These are phyloP conservation scores for Cassiopea xamachana DNA, from an alignment of 30 jellyfish, hydroid and myxozoan species.

Conservation along the genomic window DNA sequence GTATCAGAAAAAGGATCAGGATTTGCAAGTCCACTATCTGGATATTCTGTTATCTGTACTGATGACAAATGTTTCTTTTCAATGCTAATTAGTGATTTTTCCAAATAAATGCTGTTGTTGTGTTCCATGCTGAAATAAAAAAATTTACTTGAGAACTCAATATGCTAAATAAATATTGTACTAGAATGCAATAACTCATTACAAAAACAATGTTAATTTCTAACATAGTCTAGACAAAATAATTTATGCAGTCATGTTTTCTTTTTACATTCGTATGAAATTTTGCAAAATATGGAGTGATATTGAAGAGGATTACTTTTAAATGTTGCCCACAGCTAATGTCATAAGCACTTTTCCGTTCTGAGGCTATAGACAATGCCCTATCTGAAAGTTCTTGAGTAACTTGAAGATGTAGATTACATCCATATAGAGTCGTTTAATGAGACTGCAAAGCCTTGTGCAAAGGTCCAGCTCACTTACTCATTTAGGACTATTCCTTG, in stretches of 20 bases:
- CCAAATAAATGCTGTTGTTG: constrained; percentile 41
- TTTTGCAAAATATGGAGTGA: not conserved
- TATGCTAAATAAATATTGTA: too few species aligned
- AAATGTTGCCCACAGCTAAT: not conserved
- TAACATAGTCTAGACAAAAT: not conserved
- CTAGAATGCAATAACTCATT: too few species aligned
- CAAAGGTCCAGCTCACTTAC: not conserved
- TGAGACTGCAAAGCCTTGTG: not conserved
- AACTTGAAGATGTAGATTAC: too few species aligned
- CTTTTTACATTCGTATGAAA: not conserved
- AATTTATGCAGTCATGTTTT: not conserved
- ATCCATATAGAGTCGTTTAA: too few species aligned
- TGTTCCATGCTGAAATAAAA: constrained; percentile 56
- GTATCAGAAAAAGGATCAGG: constrained; percentile 78
- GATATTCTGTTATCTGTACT: constrained; percentile 78
- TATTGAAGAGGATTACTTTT: not conserved
- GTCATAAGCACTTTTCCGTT: too few species aligned
- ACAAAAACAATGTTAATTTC: not conserved
- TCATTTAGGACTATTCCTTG: not conserved
- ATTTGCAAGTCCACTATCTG: constrained; percentile 84
- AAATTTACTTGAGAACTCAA: not conserved
- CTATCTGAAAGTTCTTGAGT: too few species aligned
- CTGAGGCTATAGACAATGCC: too few species aligned
- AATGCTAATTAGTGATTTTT: constrained; percentile 13
- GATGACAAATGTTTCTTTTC: constrained; percentile 37